Base-by-base conservation (phyloP, 2,888 invertebrate species). In the Latrodectus hesperus region DNA sequence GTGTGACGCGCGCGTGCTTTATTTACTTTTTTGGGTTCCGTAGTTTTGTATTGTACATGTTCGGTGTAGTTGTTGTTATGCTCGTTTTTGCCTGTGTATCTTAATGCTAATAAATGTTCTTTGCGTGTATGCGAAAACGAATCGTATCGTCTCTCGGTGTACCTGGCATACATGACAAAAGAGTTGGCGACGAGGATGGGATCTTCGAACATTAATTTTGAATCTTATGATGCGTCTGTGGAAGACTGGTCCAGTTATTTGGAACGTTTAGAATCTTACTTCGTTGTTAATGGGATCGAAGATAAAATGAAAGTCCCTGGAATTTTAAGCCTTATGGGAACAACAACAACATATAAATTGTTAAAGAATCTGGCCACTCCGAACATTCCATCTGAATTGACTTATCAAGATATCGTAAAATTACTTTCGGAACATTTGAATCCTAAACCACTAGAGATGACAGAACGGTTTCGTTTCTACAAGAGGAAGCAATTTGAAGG, bases 401-500 rank as follows among this genome's bases (percentile, higher is more conserved):
- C 79, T 79, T 79, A 79, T 79, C 79, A 79, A 79, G 79, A 79
- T 79, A 79, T 79, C 79, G 79, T 79, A 79, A 79, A 79, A 71
- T 79, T 79, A 71, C 79, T 79, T 79, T 79, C 71, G 79, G 79
- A 79, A 55, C 79, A 79, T 79, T 79, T 79, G 79, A 79, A 79
- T 79, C 79, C 79, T 70, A 79, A 79, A 79, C 79, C 79, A 79
- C 79, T 79, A 71, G 79, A 79, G 79, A 79, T 79, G 79, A 79
- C 79, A 79, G 79, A 79, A 79, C 79, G 79, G 79, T 79, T 79
- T 79, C 79, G 79, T 79, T 79, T 79, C 79, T 79, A 79, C 79
- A 79, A 79, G 79, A 79, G 79, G 79, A 79, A 79, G 79, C 79
- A 79, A 79, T 79, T 79, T 79, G 79, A 79, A 79, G 71, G 79